Percentiles rank a stretch among this genome's conserved stretches.
Conservation (phyloP, 2,797 vertebrate genomes). For the Sphenopsis melanotis region DNA sequence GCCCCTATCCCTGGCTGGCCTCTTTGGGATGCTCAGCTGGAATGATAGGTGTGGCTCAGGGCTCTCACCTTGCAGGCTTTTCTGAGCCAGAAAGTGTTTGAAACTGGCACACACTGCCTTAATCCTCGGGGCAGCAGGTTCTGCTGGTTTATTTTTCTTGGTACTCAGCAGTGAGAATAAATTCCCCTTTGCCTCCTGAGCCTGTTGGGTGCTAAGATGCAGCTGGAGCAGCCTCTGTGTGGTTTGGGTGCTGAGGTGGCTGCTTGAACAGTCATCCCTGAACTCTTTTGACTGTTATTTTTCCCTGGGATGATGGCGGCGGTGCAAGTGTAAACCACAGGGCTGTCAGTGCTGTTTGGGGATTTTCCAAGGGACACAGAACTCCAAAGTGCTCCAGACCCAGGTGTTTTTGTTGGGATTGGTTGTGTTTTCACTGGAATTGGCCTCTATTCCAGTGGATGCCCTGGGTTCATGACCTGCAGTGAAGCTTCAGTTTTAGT, state of each 20-base stretch:
- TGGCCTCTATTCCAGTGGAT: not conserved
- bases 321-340: fast-evolving
- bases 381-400: not conserved
- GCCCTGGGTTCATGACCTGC: not conserved
- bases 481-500: not conserved
- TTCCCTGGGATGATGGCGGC: fast-evolving
- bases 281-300: not conserved
- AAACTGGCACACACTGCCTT: fast-evolving
- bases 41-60: not conserved
- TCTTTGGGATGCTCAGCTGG: fast-evolving
- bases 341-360: not conserved
- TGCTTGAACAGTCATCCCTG: not conserved
- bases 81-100: not conserved
- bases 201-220: not conserved
- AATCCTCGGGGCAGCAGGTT: not conserved
- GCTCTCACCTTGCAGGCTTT: not conserved
- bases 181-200: not conserved
- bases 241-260: not conserved
- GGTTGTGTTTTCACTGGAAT: not conserved
- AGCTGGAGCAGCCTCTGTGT: not conserved
- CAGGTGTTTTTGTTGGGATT: not conserved
- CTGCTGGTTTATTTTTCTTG: not conserved
- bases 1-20: not conserved
- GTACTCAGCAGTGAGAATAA: not conserved
- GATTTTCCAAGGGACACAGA: not conserved